Percentiles rank a stretch among this genome's conserved stretches.
These are phyloP conservation scores for Tupaia tana DNA, from an alignment of 2,113 vertebrate genomes.

Conservation along the genomic window DNA sequence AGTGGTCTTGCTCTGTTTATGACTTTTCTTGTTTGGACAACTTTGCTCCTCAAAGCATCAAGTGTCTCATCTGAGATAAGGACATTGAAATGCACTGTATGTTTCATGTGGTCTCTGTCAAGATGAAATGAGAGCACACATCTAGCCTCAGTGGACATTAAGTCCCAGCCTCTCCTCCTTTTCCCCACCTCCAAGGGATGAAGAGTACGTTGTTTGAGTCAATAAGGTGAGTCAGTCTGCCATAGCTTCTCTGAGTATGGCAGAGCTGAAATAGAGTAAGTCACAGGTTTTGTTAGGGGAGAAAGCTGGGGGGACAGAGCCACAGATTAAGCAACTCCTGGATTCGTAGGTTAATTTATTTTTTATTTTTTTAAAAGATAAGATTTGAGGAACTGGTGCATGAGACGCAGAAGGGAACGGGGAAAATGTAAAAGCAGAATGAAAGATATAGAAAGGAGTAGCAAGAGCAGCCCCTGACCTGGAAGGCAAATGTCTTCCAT, in stretches of 20 bases:
- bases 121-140: not conserved
- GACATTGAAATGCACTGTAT: not conserved
- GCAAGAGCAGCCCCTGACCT: too few species aligned
- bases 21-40: not conserved
- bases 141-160: not conserved
- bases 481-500: not conserved
- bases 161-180: not conserved
- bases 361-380: too few species aligned
- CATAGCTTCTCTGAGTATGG: not conserved
- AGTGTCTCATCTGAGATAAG: not conserved
- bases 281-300: not conserved
- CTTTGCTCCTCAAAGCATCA: not conserved
- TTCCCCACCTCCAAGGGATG: not conserved
- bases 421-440: not conserved
- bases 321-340: not conserved
- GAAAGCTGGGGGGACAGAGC: not conserved
- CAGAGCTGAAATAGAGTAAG: constrained; percentile 9
- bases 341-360: too few species aligned
- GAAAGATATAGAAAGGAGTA: not conserved
- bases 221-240: not conserved
- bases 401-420: not conserved
- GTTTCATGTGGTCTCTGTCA: not conserved
- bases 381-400: not conserved
- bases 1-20: not conserved
- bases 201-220: not conserved